phyloP scores from a whole-genome alignment of 2,113 vertebrate species.

The Catharus fuscescens region DNA sequence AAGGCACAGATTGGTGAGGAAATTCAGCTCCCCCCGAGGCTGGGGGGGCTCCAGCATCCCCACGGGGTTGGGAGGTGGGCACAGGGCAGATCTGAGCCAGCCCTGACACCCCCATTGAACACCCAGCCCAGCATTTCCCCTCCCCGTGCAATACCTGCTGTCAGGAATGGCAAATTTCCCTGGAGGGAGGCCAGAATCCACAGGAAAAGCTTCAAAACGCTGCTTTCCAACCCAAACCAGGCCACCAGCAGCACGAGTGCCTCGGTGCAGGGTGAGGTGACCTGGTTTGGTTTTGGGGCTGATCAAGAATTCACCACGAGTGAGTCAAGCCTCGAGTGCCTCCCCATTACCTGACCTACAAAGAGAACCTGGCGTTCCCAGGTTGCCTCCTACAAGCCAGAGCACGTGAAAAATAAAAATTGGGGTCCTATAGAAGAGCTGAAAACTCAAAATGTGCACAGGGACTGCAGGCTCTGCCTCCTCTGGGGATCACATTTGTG shows the following conservation, averaged over 20 bases:
- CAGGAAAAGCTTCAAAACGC: accelerated
- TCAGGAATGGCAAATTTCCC: neutral
- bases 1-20: accelerated
- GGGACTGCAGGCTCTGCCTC: neutral
- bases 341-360: neutral
- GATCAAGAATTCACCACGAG: accelerated
- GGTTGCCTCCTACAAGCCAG: neutral
- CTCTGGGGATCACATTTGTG: accelerated
- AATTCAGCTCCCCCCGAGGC: neutral
- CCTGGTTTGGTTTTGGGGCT: neutral
- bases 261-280: accelerated
- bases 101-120: neutral
- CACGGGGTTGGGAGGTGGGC: neutral
- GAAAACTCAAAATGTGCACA: neutral
- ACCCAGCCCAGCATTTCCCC: accelerated
- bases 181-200: neutral
- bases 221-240: accelerated
- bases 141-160: accelerated
- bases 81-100: neutral
- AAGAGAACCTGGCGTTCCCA: neutral
- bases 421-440: neutral
- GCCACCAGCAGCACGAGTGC: accelerated
- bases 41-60: neutral
- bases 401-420: neutral
- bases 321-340: neutral